These are phyloP conservation scores for Araneus ventricosus DNA, from an alignment of 1,140 invertebrate genomes.

Conservation along the genomic window DNA sequence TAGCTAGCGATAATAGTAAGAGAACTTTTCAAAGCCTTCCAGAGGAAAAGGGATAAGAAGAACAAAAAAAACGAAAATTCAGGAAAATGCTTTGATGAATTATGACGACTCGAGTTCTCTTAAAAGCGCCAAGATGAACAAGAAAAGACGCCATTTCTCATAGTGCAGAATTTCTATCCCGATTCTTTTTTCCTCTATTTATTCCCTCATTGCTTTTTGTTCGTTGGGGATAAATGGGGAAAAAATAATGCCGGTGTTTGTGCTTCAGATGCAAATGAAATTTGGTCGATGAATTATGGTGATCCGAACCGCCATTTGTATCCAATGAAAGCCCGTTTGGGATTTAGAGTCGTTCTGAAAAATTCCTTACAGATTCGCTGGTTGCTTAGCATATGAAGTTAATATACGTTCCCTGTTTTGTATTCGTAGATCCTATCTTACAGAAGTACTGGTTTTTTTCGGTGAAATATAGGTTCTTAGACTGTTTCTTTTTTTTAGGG, in stretches of 20 bases:
- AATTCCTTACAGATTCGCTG: neutral
- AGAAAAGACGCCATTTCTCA: constrained; percentile 64
- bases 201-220: constrained; percentile 15
- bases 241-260: constrained; percentile 58
- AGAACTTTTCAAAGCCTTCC: constrained; percentile 53
- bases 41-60: neutral
- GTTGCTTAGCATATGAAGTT: neutral
- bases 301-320: constrained; percentile 54
- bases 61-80: constrained; percentile 30
- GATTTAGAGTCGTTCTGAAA: constrained; percentile 28
- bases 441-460: neutral
- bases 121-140: constrained; percentile 51
- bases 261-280: constrained; percentile 61
- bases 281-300: constrained; percentile 55
- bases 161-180: constrained; percentile 45
- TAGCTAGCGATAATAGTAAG: constrained; percentile 52
- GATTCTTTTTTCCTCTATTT: constrained; percentile 1
- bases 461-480: too few species aligned
- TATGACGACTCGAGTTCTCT: constrained; percentile 61
- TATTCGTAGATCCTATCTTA: neutral
- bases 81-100: constrained; percentile 69
- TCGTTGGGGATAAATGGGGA: constrained; percentile 30
- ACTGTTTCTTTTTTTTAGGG: too few species aligned
- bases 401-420: neutral
- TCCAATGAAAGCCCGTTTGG: constrained; percentile 49